Evolutionary conservation across 2,797 vertebrate species (phyloP), one percentile per base, ranked within the genome.

Genomic region (Lycodopsis pacificus): DNA sequence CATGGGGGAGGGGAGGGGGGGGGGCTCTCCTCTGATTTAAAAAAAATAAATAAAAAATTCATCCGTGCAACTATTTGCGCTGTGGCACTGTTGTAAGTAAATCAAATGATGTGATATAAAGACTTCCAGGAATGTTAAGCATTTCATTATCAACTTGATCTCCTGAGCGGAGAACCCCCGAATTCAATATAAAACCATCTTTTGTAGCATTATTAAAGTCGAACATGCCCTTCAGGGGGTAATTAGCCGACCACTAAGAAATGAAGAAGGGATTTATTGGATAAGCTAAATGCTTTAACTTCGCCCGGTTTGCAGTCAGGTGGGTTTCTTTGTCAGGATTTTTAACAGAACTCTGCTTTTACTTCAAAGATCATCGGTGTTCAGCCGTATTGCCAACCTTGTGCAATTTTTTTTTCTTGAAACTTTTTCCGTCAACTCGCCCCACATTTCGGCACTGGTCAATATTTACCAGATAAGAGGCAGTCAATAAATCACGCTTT

Each of bases 391-490:
- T 44, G 46, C 7, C 12, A 65, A 54, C 61, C 49, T 72, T 77
- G 61, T 13, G 10, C 70, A 46, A 76, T 78, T 42, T 71, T 5
- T 7, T 32, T 2, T n/a, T n/a, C n/a, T n/a, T n/a, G n/a, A n/a
- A 74, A 68, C 57, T 32, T 83, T 82, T 80, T 80, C 0, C 5
- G 5, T 59, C 63, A 75, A 22, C 71, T 73, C n/a, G 59, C 48
- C 65, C 59, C 57, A 72, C 76, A 64, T 84, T 84, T 81, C 46
- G 68, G 59, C 63, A 4, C 25, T 73, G 86, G 84, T 91, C 90
- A 89, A 82, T 90, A 85, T 91, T 90, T 89, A 92, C 90, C 88
- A 89, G 85, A 92, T 91, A 85, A 81, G 59, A 79, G 73, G 65
- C 76, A 89, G 87, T 90, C 83, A 89, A 90, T 93, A 90, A 90